phyloP scores from a whole-genome alignment of 2,888 invertebrate species.

The Halocaridina rubra region DNA sequence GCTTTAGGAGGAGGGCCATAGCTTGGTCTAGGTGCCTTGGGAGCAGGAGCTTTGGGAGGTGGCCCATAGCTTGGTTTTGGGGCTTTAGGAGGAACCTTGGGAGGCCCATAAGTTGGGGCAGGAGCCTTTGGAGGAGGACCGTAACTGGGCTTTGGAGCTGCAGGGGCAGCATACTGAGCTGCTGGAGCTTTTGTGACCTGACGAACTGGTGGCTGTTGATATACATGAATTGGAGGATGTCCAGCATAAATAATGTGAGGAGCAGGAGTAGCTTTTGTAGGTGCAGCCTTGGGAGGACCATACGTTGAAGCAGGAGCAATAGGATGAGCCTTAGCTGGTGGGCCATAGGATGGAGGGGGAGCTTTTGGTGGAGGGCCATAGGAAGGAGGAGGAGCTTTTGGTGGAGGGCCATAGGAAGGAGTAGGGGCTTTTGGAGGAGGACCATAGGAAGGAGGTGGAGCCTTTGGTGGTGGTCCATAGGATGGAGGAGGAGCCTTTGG shows the following conservation, averaged over 20 bases:
- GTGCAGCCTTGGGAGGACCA: conserved; percentile 58
- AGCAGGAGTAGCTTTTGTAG: conserved; percentile 60
- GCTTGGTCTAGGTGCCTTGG: not conserved
- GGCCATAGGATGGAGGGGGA: conserved; percentile 47
- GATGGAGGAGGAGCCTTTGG: conserved; percentile 23
- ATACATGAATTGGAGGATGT: conserved; percentile 68
- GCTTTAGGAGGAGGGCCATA: conserved; percentile 64
- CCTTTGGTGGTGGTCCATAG: conserved; percentile 43
- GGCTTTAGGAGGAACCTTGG: not conserved
- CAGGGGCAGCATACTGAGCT: conserved; percentile 65
- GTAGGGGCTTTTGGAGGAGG: conserved; percentile 41
- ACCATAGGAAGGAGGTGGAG: conserved; percentile 24
- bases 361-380: conserved; percentile 19
- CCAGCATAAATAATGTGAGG: conserved; percentile 68
- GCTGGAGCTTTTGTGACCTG: conserved; percentile 63
- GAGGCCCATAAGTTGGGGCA: conserved; percentile 36
- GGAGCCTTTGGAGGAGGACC: not conserved
- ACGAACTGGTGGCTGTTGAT: conserved; percentile 66
- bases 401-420: conserved; percentile 28
- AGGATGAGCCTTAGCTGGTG: not conserved
- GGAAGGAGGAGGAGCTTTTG: conserved; percentile 17
- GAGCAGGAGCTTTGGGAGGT: not conserved
- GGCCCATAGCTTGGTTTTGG: not conserved
- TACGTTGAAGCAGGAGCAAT: conserved; percentile 56
- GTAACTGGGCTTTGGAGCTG: conserved; percentile 33